phyloP scores from a whole-genome alignment of 2,888 invertebrate species.

The Bedellia somnulentella region DNA sequence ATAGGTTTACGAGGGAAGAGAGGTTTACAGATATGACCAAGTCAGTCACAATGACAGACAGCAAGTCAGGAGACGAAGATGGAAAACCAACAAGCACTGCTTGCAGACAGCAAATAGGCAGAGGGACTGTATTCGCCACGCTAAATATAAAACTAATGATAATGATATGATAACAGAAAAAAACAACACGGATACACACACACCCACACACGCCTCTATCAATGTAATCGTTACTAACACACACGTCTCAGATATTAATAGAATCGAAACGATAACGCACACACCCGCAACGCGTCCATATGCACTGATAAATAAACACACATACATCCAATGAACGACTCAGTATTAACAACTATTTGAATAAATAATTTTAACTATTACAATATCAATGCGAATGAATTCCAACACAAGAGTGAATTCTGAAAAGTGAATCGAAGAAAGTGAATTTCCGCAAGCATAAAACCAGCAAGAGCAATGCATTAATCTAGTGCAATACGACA shows the following conservation, averaged over 20 bases:
- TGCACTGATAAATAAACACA: slow-evolving; percentile 55
- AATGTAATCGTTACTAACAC: slow-evolving; percentile 19
- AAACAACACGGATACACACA: slow-evolving; percentile 40
- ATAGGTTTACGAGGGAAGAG: not conserved
- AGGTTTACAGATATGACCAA: not conserved
- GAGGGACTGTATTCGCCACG: slow-evolving; percentile 9
- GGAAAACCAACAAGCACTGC: no score
- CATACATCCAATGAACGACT: slow-evolving; percentile 25
- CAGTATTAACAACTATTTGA: no score
- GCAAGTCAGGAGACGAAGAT: no score
- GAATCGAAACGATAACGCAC: slow-evolving; percentile 53
- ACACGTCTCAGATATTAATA: slow-evolving; percentile 30
- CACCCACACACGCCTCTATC: slow-evolving; percentile 17
- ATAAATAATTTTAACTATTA: no score
- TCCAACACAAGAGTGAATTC: no score
- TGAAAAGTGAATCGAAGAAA: no score
- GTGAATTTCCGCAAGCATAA: no score
- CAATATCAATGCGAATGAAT: no score
- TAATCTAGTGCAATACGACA: no score
- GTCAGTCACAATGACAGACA: not conserved
- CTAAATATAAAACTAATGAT: slow-evolving; percentile 6
- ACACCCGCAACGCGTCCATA: slow-evolving; percentile 50
- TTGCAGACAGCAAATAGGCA: slow-evolving; percentile 15
- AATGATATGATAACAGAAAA: slow-evolving; percentile 15
- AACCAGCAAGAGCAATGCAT: no score